Base-by-base conservation (phyloP, 2,797 vertebrate species). In the Calcarius lapponicus region DNA sequence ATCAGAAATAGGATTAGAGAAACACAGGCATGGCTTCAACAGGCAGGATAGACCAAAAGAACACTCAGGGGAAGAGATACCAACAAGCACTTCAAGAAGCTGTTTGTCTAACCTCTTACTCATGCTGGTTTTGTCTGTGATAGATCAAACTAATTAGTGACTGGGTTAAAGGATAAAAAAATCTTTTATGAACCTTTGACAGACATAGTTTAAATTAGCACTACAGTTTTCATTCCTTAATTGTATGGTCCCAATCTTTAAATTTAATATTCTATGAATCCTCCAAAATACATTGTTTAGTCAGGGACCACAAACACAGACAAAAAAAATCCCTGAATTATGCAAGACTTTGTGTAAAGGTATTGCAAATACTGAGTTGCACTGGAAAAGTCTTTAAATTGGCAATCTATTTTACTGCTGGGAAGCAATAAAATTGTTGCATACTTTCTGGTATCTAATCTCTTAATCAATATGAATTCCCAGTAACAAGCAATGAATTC, bases 391-490 rank as follows among this genome's bases (percentile, higher is more conserved):
- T 72, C 51, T 88, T 93, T 78, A 81, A 78, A 85, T 66, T 65
- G 53, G 51, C 45, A 86, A 64, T 83, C 21, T 86, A 38, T 81
- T 88, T 86, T 70, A 74, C 54, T 90, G 38, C 64, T 93, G 82
- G 67, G 89, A 95, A 89, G 60, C 66, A 95, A 95, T 91, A 93
- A 81, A 87, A 86, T 58, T 86, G 67, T 79, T 95, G 25, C 54
- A n/a, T 69, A 73, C 32, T 53, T 96, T 89, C 75, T 93, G 61
- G 51, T 82, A 57, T 85, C 83, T 88, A 92, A 80, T 90, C 75
- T 81, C 79, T 95, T 93, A 94, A 96, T 96, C 94, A 93, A 88
- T 94, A 83, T 74, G 83, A 87, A 67, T 92, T 95, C 90, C 74
- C 34, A 93, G 62, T 94, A 96, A 95, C 79, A 95, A 83, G 84